Percentiles rank a stretch among this genome's conserved stretches.
These are phyloP conservation scores for Lithodes maja DNA, from an alignment of 2,888 invertebrate species.

Conservation along the genomic window DNA sequence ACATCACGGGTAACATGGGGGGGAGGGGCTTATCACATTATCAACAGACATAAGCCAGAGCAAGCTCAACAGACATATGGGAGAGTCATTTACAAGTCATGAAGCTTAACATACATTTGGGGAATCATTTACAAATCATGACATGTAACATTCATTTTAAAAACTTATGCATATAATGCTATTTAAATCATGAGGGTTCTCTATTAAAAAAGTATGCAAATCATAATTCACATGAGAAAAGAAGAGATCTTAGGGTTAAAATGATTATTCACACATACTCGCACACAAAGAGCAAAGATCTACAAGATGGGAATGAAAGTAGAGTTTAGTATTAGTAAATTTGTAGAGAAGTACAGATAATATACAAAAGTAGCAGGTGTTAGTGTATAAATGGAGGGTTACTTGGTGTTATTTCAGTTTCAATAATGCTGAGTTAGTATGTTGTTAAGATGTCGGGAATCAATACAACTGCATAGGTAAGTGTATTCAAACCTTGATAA, in stretches of 20 bases:
- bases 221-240: neutral
- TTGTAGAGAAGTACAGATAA: neutral
- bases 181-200: conserved; percentile 2
- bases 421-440: neutral
- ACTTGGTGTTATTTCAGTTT: neutral
- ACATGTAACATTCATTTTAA: conserved; percentile 19
- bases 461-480: too few relatives aligned
- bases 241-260: neutral
- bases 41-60: conserved; percentile 27
- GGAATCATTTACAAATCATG: conserved; percentile 19
- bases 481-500: too few relatives aligned
- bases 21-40: neutral
- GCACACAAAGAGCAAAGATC: conserved; percentile 1
- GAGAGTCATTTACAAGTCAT: neutral
- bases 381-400: neutral
- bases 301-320: neutral
- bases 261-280: neutral
- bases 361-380: neutral
- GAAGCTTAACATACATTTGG: neutral
- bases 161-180: conserved; percentile 28
- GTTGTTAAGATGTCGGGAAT: too few relatives aligned
- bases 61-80: conserved; percentile 19
- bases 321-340: neutral
- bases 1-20: neutral
- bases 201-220: conserved; percentile 7